Evolutionary conservation across 2,113 vertebrate genomes (phyloP).

Genomic region (Cebus imitator): DNA sequence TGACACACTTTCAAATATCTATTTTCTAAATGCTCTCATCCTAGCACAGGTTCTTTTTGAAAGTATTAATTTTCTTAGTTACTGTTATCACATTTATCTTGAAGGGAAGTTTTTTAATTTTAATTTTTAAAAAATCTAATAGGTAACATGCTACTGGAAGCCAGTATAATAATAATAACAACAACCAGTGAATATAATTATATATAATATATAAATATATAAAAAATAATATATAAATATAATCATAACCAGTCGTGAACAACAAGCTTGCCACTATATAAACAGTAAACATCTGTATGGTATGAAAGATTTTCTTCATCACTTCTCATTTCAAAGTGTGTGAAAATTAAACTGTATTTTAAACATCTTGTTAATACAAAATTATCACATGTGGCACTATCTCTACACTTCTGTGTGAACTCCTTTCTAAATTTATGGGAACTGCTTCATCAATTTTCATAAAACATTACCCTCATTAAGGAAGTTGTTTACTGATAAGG

Average conservation of each 20-base stretch:
- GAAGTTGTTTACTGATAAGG: neutral
- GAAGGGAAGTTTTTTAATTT: slow-evolving; percentile 14
- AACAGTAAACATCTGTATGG: neutral
- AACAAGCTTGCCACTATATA: neutral
- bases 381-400: neutral
- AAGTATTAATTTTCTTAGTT: neutral
- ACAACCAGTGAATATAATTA: too few relatives aligned
- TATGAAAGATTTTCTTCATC: neutral
- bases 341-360: slow-evolving; percentile 4
- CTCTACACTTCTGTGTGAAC: neutral
- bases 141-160: neutral
- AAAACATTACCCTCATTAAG: neutral
- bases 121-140: neutral
- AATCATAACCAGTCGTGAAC: neutral
- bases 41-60: neutral
- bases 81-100: neutral
- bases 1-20: slow-evolving; percentile 8
- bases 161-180: too few relatives aligned
- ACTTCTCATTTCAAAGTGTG: neutral
- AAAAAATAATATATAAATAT: too few relatives aligned
- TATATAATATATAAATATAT: too few relatives aligned
- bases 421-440: neutral
- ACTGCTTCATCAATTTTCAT: neutral
- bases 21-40: neutral
- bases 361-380: neutral